Evolutionary conservation across 2,113 vertebrate genomes (phyloP), one percentile per base, ranked within the genome.

Genomic region (Mormoops blainvillei): DNA sequence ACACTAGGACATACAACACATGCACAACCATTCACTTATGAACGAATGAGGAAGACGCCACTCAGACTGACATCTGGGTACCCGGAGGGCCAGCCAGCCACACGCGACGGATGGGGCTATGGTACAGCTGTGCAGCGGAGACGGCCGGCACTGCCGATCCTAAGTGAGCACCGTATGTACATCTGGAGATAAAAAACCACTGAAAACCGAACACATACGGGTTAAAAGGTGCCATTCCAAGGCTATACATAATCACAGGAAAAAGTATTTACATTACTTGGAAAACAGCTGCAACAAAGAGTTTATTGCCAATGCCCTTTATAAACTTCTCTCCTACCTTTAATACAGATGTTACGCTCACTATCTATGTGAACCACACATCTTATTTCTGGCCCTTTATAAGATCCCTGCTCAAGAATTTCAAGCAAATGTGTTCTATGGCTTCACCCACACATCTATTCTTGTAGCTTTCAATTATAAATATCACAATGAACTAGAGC

Each of bases 231-330:
- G 99, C 98, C 97, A 97, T 98, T 98, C 97, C 98, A 98, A 99
- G 98, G 98, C 98, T 99, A 98, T 98, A 98, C 98, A 98, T 94
- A 94, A 95, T 98, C 97, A 98, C 98, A 97, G 98, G 98, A 97
- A 98, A 97, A 97, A 97, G 77, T 98, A 99, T 99, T 98, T 99
- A 99, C 98, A 99, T 97, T 97, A 98, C 98, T 99, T 99, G 99
- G 98, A 98, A 97, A 98, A 99, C 99, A 99, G 99, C 99, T 99
- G 99, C 99, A 99, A 99, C 99, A 98, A 98, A 98, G 99, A 99
- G 98, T 99, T 99, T 99, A 99, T 99, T 99, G 99, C 99, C 99
- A 99, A 99, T 99, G 99, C 99, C 99, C 99, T 99, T 99, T 98
- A 98, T 97, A 98, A 99, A 98, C 98, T 96, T 86, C 52, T 97